These are phyloP conservation scores for Nixonia krombeini DNA, from an alignment of 1,140 invertebrate species.

Conservation along the genomic window DNA sequence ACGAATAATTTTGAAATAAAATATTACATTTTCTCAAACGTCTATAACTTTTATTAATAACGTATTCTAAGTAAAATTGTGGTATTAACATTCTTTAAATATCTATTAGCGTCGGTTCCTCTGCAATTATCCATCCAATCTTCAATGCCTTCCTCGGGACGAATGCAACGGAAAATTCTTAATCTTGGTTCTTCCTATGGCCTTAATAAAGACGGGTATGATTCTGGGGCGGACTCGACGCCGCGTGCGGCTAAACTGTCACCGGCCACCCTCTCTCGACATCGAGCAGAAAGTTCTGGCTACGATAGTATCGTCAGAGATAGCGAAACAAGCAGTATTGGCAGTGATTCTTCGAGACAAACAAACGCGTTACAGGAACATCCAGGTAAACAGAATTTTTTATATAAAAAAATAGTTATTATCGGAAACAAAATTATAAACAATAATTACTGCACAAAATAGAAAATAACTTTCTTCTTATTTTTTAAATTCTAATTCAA, in stretches of 20 bases:
- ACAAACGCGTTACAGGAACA: conserved; percentile 77
- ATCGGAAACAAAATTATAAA: too few species aligned
- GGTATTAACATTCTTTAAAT: not conserved
- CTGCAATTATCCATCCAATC: conserved; percentile 71
- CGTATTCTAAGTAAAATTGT: not conserved
- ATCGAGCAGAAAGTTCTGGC: conserved; percentile 84
- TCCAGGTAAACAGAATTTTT: conserved; percentile 56
- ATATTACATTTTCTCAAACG: too few species aligned
- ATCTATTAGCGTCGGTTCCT: conserved; percentile 50
- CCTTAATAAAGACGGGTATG: conserved; percentile 79
- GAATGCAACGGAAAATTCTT: conserved; percentile 72
- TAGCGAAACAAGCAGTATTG: conserved; percentile 87
- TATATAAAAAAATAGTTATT: not conserved
- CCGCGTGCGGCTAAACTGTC: conserved; percentile 84
- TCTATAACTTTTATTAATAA: too few species aligned
- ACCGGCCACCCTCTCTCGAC: conserved; percentile 78
- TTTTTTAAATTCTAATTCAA: too few species aligned
- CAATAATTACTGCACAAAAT: too few species aligned
- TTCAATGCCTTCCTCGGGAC: conserved; percentile 71
- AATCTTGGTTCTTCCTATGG: conserved; percentile 74
- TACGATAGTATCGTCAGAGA: conserved; percentile 91
- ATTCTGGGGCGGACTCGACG: conserved; percentile 85
- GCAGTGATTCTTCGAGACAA: conserved; percentile 81
- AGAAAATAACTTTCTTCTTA: too few species aligned
- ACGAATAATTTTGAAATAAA: too few species aligned